phyloP scores from a whole-genome alignment of 2,113 vertebrate species.

The Eublepharis macularius region DNA sequence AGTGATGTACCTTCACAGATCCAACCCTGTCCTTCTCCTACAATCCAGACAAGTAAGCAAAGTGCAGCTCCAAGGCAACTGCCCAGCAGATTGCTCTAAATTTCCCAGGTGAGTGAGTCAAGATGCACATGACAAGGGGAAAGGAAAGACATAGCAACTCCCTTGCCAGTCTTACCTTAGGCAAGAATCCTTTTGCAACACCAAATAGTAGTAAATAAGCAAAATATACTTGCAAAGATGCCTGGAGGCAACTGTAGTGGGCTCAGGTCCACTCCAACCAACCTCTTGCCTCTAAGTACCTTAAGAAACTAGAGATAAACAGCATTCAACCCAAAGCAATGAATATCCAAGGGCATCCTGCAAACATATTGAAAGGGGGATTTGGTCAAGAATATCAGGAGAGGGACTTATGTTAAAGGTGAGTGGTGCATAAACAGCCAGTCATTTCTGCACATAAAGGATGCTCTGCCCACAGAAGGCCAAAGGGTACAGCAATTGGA shows the following conservation, averaged over 20 bases:
- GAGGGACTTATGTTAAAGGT: background rate
- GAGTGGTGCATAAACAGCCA: background rate
- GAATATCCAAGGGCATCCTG: no score
- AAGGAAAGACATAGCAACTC: background rate
- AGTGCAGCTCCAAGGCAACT: background rate
- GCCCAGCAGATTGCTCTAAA: background rate
- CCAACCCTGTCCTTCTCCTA: background rate
- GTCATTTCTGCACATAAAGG: background rate
- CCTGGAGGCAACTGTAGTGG: background rate
- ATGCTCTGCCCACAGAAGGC: background rate
- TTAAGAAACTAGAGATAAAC: background rate
- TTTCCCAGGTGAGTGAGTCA: background rate
- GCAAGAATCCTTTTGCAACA: background rate
- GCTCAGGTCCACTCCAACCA: background rate
- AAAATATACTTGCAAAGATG: background rate
- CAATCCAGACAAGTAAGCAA: no score
- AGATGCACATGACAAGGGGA: no score
- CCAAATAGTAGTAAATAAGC: background rate
- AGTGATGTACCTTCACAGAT: background rate
- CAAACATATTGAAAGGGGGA: background rate
- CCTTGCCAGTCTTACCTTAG: background rate
- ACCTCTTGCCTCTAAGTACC: background rate
- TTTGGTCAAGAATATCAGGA: background rate
- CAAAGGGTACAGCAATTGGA: background rate
- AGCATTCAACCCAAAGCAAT: background rate